phyloP scores from a whole-genome alignment of 1,140 invertebrate species.

The Musca vetustissima region DNA sequence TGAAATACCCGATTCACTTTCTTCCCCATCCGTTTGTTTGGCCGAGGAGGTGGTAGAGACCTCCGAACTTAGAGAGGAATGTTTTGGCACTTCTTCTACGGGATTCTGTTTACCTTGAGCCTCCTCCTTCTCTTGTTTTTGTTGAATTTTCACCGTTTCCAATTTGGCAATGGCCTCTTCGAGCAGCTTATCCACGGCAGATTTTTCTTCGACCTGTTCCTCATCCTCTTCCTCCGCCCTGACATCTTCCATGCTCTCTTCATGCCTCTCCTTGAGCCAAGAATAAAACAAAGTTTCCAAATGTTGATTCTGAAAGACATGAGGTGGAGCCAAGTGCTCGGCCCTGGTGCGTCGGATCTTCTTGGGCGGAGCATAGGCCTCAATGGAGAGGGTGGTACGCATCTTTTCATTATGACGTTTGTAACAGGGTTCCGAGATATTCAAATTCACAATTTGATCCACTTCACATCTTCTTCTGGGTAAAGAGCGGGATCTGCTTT shows the following conservation, averaged over 20 bases:
- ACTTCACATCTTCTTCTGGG: conserved; percentile 1
- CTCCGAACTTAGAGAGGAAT: not conserved
- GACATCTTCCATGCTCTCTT: no score
- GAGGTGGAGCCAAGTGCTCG: conserved; percentile 35
- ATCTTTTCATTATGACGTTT: conserved; percentile 44
- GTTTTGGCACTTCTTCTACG: conserved; percentile 3
- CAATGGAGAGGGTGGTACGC: conserved; percentile 36
- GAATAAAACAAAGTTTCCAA: conserved; percentile 47
- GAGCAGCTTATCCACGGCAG: conserved; percentile 39
- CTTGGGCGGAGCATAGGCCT: conserved; percentile 48
- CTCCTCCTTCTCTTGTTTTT: conserved; percentile 8
- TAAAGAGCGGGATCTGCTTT: not conserved
- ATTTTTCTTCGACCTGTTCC: conserved; percentile 31
- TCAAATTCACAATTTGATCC: not conserved
- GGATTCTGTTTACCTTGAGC: not conserved
- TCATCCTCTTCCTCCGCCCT: not conserved
- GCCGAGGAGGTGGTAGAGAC: conserved; percentile 28
- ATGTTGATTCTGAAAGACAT: conserved; percentile 46
- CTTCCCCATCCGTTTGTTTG: conserved; percentile 46
- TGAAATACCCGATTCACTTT: no score
- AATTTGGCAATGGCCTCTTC: conserved; percentile 50
- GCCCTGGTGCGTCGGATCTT: conserved; percentile 46
- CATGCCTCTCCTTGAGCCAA: conserved; percentile 45
- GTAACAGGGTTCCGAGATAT: conserved; percentile 25
- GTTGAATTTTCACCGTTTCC: conserved; percentile 29